A percentile compares a stretch with the other conserved stretches of the same genome.
phyloP scores from a whole-genome alignment of 2,797 vertebrate genomes.

The Astyanax mexicanus region DNA sequence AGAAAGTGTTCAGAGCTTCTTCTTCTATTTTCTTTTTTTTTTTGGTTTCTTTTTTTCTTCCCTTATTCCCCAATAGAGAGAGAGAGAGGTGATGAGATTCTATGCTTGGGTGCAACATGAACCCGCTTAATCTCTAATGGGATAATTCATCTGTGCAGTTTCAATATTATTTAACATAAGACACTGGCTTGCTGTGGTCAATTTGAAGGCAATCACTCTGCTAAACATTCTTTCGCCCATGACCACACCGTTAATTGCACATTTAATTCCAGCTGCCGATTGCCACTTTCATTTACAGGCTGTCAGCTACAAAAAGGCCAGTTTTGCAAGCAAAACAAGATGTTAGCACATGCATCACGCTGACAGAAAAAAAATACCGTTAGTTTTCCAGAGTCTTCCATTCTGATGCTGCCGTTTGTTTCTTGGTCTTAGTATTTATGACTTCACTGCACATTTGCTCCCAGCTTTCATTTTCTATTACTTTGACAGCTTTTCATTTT shows the following conservation, averaged over 20 bases:
- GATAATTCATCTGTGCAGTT: constrained; percentile 61
- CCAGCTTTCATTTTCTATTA: too few species aligned
- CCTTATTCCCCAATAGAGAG: constrained; percentile 74
- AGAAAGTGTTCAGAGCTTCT: constrained; percentile 75
- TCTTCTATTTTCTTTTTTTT: too few species aligned
- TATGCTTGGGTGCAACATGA: constrained; percentile 80
- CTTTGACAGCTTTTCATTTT: too few species aligned
- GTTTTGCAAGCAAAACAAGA: too few species aligned
- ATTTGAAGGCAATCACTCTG: constrained; percentile 58
- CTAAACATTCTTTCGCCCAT: constrained; percentile 48
- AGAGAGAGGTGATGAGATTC: constrained; percentile 82
- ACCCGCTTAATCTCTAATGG: constrained; percentile 76
- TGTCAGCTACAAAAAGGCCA: constrained; percentile 21
- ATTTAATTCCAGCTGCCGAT: constrained; percentile 35
- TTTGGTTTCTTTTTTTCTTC: background rate
- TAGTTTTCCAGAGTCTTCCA: too few species aligned
- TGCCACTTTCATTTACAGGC: constrained; percentile 48
- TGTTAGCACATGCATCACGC: too few species aligned
- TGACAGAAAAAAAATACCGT: too few species aligned
- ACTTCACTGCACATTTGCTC: too few species aligned
- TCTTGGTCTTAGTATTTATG: too few species aligned
- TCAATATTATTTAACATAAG: constrained; percentile 67
- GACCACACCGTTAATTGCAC: constrained; percentile 42
- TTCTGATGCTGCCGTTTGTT: too few species aligned
- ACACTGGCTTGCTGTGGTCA: constrained; percentile 68